These are phyloP conservation scores for Lottia gigantea DNA, from an alignment of 2,888 invertebrate species.

Conservation along the genomic window DNA sequence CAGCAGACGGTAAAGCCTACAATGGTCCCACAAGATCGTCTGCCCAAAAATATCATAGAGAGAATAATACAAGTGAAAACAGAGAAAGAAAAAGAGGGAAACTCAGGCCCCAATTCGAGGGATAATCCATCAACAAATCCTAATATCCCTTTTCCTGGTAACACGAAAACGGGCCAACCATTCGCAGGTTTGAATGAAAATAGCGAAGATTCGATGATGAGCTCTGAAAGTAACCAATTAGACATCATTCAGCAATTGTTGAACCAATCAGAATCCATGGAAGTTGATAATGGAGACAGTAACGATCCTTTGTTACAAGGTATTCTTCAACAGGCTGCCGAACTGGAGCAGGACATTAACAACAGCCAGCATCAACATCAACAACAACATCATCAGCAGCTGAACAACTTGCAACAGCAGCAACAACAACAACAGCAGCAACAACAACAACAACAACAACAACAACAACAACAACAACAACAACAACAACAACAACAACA, in stretches of 20 bases:
- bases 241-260: constrained; percentile 44
- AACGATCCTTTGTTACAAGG: constrained; percentile 77
- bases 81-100: constrained; percentile 17
- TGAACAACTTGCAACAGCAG: constrained; percentile 16
- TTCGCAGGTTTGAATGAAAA: constrained; percentile 8
- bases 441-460: too few relatives aligned
- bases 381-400: constrained; percentile 20
- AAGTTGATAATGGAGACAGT: constrained; percentile 40
- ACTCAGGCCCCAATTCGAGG: constrained; percentile 41
- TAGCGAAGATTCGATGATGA: constrained; percentile 19
- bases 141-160: constrained; percentile 44
- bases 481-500: too few relatives aligned
- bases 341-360: constrained; percentile 70
- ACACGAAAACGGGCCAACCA: constrained; percentile 29
- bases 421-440: too few relatives aligned
- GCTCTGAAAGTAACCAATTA: constrained; percentile 21
- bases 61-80: constrained; percentile 37
- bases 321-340: constrained; percentile 86
- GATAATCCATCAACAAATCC: constrained; percentile 43
- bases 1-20: constrained; percentile 49
- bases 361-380: constrained; percentile 24
- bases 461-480: too few relatives aligned
- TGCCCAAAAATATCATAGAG: constrained; percentile 60
- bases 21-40: constrained; percentile 72
- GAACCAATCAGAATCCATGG: constrained; percentile 30